Base-by-base conservation (phyloP, 53 echinoderm and acorn worm species). In the Actinopyga echinites region DNA sequence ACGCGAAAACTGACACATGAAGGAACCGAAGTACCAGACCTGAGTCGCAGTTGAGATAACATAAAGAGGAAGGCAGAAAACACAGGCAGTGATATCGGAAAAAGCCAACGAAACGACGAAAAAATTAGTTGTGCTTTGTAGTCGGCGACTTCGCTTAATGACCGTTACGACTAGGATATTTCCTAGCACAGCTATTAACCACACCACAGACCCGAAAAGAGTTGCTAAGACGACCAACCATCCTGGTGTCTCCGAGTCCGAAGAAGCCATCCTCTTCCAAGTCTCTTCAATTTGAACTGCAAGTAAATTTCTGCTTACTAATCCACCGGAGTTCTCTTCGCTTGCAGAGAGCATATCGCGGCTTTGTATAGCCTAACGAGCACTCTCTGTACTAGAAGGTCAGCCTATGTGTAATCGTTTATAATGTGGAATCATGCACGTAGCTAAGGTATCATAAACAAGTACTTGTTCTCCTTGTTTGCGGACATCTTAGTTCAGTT, bases 41-140 rank as follows among this genome's bases (percentile, higher is more conserved):
- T 88, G 80, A 19, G 90, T 80, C 8, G 90, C 80, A 22, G 92
- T 84, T 20, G 92, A 80, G 24, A 86, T 81, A 12, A 92, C 71
- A 20, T 90, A 71, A 56, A 92, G 84, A 12, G 99, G 99, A 91
- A 99, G 86, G 80, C 99, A 99, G 21, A 94, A 83, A 1, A 95
- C 56, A 15, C 94, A 85, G 84, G 94, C 84, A 34, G 90, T 84
- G n/a, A 99, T 85, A 58, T 99, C 99, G 20, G 91, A 90, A 8
- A 92, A 91, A 4, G 94, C 95, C 30, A 99, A 83, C 2, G 99
- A 99, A 25, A 99, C 95, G 22, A 99, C 94, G 74, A 99, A 99
- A 80, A 95, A 99, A 74, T 99, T 99, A 15, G 99, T 99, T 40
- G 94, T 99, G 75, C 94, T 99, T 69, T 95, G 99, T 13, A 99